phyloP scores from a whole-genome alignment of 2,113 vertebrate species.

The Clarias macrocephalus region DNA sequence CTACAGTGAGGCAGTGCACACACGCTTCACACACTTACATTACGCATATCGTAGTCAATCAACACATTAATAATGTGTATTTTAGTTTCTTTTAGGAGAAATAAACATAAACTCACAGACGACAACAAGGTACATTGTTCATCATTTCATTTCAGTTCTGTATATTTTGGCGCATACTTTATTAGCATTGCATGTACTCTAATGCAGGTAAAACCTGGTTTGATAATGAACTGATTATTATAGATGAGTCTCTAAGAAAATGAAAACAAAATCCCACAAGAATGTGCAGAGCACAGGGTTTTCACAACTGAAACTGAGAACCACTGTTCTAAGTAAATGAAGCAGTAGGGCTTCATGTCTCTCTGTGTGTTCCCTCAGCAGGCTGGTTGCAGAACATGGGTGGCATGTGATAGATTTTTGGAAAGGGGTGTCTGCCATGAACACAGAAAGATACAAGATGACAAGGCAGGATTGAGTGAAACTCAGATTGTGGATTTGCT shows the following conservation, averaged over 20 bases:
- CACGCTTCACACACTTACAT: too few species aligned
- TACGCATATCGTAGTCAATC: too few species aligned
- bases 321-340: background rate
- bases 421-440: background rate
- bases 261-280: background rate
- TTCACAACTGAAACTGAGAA: background rate
- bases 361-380: background rate
- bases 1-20: too few species aligned
- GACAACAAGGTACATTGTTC: too few species aligned
- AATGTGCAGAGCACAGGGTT: background rate
- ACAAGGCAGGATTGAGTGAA: background rate
- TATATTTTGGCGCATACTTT: too few species aligned
- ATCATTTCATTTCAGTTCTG: too few species aligned
- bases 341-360: constrained; percentile 5
- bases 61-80: too few species aligned
- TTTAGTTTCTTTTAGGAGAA: too few species aligned
- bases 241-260: background rate
- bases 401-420: background rate
- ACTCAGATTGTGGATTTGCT: background rate
- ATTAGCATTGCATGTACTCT: background rate
- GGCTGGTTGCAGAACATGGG: background rate
- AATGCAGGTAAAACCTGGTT: background rate
- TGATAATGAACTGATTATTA: background rate
- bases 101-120: too few species aligned
- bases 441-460: background rate